Base-by-base conservation (phyloP, 2,888 invertebrate genomes). In the Pammene fasciana region DNA sequence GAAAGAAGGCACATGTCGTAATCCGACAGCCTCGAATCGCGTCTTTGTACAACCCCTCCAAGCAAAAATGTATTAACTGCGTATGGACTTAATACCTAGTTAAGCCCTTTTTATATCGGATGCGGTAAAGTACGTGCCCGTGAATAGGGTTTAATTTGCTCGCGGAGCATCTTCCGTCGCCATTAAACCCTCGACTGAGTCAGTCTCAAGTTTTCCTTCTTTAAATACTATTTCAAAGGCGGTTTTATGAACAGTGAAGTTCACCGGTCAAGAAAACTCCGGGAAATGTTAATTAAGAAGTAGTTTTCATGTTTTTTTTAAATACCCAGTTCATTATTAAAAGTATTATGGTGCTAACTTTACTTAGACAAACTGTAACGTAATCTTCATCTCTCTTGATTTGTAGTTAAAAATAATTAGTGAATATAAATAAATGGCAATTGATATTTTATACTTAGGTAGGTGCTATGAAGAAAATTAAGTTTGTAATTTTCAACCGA, bases 81-180 rank as follows among this genome's bases (percentile, higher is more conserved):
- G 16, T n/a, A 41, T 41, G n/a, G 18, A 10, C n/a, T 41, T 62
- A n/a, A n/a, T 41, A 52, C n/a, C 2, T 38, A 52, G 5, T 52
- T 62, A 62, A 38, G 52, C n/a, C 50, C n/a, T 50, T 62, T 14
- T 52, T 41, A 18, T 18, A 13, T n/a, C 10, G 54, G 14, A 11
- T 16, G 34, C 14, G 57, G 70, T 50, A 9, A 54, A 45, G 73
- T 74, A 76, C 73, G 71, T 77, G 73, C 73, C 72, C 72, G 71
- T 82, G 81, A 83, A 83, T 84, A 72, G 79, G 72, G 78, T 81
- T 82, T 83, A 83, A 84, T 84, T 83, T 82, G 82, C 77, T 78
- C 79, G 54, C 43, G 14, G 60, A 68, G 54, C 65, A 48, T 70
- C 65, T 70, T 60, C 65, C 65, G 45, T 54, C 46, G 59, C 59